Conservation (phyloP, 2,888 invertebrate species). For the Eristalinus sepulchralis region DNA sequence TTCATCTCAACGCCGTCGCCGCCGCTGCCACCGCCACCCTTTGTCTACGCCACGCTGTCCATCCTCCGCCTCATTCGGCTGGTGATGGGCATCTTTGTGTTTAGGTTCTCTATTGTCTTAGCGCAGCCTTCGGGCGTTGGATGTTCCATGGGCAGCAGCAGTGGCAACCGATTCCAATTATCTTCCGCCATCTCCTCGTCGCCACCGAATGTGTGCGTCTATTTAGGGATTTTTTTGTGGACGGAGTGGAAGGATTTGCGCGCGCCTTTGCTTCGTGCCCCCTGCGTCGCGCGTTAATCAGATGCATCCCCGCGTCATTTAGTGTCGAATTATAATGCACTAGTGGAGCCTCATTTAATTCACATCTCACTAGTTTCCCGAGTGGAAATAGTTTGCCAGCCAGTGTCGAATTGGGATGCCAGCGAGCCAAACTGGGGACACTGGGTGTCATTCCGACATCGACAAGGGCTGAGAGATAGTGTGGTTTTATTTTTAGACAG, state of each 20-base stretch:
- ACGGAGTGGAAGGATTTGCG: slow-evolving; percentile 35
- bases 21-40: slow-evolving; percentile 15
- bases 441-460: neutral
- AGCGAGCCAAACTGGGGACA: neutral
- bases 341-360: slow-evolving; percentile 62
- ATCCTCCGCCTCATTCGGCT: neutral
- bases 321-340: slow-evolving; percentile 70
- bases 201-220: slow-evolving; percentile 18
- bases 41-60: neutral
- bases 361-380: slow-evolving; percentile 15
- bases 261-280: slow-evolving; percentile 11
- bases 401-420: neutral
- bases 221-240: slow-evolving; percentile 44
- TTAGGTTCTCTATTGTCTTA: slow-evolving; percentile 61
- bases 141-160: slow-evolving; percentile 35
- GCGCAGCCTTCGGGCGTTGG: slow-evolving; percentile 14
- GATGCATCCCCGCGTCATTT: slow-evolving; percentile 67
- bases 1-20: neutral
- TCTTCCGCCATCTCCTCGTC: slow-evolving; percentile 33
- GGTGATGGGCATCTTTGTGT: neutral
- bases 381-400: neutral
- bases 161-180: slow-evolving; percentile 62
- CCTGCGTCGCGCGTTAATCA: slow-evolving; percentile 58
- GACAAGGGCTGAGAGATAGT: neutral
- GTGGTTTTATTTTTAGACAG: neutral